Conservation (phyloP, 2,888 invertebrate species). For the Cantharis flavilabris region DNA sequence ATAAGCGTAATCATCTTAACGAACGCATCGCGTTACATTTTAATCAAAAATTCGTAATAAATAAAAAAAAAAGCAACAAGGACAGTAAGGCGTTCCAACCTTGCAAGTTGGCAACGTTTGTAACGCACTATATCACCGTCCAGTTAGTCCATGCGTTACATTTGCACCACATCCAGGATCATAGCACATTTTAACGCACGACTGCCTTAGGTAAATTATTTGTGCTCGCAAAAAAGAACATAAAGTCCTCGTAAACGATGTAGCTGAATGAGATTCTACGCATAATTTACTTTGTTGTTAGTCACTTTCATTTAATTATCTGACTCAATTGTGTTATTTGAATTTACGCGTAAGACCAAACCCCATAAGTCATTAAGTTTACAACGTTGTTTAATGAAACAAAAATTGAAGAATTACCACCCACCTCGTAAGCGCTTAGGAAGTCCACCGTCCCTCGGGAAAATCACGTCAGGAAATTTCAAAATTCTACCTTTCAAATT, state of each 20-base stretch:
- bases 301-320: slow-evolving; percentile 33
- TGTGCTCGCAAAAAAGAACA: slow-evolving; percentile 45
- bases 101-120: slow-evolving; percentile 44
- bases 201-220: slow-evolving; percentile 51
- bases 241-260: slow-evolving; percentile 45
- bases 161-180: slow-evolving; percentile 48
- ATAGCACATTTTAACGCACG: slow-evolving; percentile 51
- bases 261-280: slow-evolving; percentile 49
- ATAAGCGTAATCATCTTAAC: not conserved
- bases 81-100: slow-evolving; percentile 30
- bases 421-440: not conserved
- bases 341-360: not conserved
- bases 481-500: not conserved
- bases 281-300: slow-evolving; percentile 41
- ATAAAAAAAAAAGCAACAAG: slow-evolving; percentile 5
- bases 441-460: not conserved
- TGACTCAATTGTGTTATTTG: slow-evolving; percentile 5
- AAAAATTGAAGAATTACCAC: not conserved
- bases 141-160: slow-evolving; percentile 48
- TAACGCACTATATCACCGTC: slow-evolving; percentile 48
- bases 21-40: not conserved
- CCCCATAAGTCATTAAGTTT: not conserved
- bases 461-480: not conserved
- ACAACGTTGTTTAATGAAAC: not conserved
- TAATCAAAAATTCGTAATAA: not conserved